These are phyloP conservation scores for Potamilus streckersoni DNA, from an alignment of 1,140 invertebrate genomes.

Conservation along the genomic window DNA sequence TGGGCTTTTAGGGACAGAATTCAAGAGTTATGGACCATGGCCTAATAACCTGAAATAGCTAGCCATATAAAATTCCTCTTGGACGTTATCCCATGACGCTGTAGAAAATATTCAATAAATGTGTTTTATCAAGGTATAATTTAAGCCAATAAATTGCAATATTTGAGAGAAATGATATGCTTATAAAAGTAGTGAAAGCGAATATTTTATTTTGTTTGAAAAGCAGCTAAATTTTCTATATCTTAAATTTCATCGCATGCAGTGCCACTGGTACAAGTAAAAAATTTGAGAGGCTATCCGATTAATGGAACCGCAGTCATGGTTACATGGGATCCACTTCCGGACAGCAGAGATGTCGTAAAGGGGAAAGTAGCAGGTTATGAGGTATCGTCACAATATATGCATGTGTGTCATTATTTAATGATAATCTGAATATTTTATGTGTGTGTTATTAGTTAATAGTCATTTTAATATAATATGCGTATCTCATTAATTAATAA, in stretches of 20 bases:
- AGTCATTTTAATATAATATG: not conserved
- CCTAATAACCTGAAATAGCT: too few species aligned
- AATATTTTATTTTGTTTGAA: too few species aligned
- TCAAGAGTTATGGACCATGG: too few species aligned
- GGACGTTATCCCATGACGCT: too few species aligned
- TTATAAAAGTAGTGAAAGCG: too few species aligned
- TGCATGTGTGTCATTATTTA: not conserved
- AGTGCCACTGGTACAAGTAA: constrained; percentile 91
- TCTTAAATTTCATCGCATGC: not conserved
- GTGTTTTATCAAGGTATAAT: too few species aligned
- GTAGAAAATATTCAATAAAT: too few species aligned
- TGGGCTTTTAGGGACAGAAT: too few species aligned
- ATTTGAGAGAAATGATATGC: too few species aligned
- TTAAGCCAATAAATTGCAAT: too few species aligned
- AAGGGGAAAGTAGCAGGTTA: constrained; percentile 92
- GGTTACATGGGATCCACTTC: constrained; percentile 89
- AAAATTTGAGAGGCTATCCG: constrained; percentile 79
- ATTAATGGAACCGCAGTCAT: constrained; percentile 93
- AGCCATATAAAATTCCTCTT: too few species aligned
- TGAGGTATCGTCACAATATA: constrained; percentile 73
- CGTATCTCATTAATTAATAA: constrained; percentile 53
- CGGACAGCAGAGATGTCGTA: constrained; percentile 84
- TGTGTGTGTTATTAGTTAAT: not conserved
- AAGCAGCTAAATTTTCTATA: too few species aligned
- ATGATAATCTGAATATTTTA: not conserved